A percentile compares a stretch with the other conserved stretches of the same genome.
phyloP scores from a whole-genome alignment of 2,113 vertebrate species.

The Chaetodon trifascialis region DNA sequence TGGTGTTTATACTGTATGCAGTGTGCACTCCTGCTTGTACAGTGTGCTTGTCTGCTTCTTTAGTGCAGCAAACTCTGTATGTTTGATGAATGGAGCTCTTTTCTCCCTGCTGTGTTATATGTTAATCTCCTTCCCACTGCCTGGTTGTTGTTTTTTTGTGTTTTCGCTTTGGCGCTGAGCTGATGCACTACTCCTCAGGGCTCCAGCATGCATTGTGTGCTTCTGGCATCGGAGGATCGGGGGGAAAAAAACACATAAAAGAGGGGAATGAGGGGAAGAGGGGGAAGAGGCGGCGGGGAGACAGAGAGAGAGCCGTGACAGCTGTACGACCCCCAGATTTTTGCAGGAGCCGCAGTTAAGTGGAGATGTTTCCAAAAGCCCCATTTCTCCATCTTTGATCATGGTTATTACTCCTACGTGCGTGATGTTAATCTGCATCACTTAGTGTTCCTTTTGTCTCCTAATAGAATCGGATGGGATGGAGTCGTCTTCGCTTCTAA shows the following conservation, averaged over 20 bases:
- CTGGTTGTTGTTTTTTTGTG: conserved; percentile 27
- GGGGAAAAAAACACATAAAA: conserved; percentile 12
- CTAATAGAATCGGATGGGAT: conserved; percentile 44
- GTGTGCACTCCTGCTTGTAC: conserved; percentile 2
- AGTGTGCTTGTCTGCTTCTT: conserved; percentile 41
- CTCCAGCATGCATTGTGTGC: conserved; percentile 62
- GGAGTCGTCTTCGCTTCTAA: conserved; percentile 38
- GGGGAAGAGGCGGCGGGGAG: not conserved
- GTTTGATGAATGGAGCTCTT: conserved; percentile 61
- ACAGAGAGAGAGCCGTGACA: conserved; percentile 51
- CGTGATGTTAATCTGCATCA: conserved; percentile 56
- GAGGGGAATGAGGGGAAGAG: conserved; percentile 20
- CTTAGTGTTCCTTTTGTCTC: conserved; percentile 59
- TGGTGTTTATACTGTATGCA: conserved; percentile 16
- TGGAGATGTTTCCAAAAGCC: conserved; percentile 49
- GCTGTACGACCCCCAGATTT: conserved; percentile 51
- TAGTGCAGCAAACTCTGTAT: conserved; percentile 28
- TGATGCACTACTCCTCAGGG: conserved; percentile 67
- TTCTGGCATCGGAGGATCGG: conserved; percentile 50
- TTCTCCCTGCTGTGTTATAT: conserved; percentile 58
- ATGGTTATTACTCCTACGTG: conserved; percentile 15
- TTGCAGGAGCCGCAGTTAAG: conserved; percentile 39
- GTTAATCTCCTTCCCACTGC: conserved; percentile 64
- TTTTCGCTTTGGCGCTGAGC: conserved; percentile 49
- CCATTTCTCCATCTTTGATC: conserved; percentile 45